Evolutionary conservation across 2,113 vertebrate genomes (phyloP), one percentile per base, ranked within the genome.

Genomic region (Pelecanus crispus): DNA sequence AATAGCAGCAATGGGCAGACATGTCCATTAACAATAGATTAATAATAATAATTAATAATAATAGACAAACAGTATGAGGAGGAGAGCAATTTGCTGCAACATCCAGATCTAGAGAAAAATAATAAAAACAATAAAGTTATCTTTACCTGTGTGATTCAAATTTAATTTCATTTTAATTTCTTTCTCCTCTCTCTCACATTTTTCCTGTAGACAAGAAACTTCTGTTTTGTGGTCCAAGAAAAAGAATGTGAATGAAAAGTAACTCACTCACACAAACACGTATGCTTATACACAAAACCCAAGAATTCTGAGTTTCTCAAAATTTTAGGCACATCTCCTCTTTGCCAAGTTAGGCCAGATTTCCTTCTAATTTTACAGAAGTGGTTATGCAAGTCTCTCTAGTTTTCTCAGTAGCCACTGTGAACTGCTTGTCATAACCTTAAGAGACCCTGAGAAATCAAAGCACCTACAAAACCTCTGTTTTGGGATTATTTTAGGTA

Each of bases 391-490:
- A 72, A 62, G n/a, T 94, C 78, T 78, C 85, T 74, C 53, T 25
- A 71, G 16, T 74, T 91, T 92, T 94, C 70, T 89, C 50, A 78
- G 66, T 56, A 59, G 52, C 53, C 52, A 50, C 58, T 68, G 34
- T 28, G 84, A 96, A 89, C 70, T 66, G 20, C 36, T 85, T 93
- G 38, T 86, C 73, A 91, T 66, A 86, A 92, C 63, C 32, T 90
- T 74, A 86, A 89, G 73, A 93, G 38, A 93, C 49, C 56, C 65
- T 52, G n/a, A 79, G 71, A 95, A 94, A 95, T 59, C 81, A 86
- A 91, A 91, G 44, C n/a, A 78, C 45, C 84, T 94, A 91, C 53
- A 86, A 91, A 94, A 75, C 45, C 59, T 73, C 80, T 87, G 40
- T n/a, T 81, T 89, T 58, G 28, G 49, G 58, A 72, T 91, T 94